Evolutionary conservation across 2,888 invertebrate genomes (phyloP), one percentile per base, ranked within the genome.

Genomic region (Ganaspis brasiliensis): DNA sequence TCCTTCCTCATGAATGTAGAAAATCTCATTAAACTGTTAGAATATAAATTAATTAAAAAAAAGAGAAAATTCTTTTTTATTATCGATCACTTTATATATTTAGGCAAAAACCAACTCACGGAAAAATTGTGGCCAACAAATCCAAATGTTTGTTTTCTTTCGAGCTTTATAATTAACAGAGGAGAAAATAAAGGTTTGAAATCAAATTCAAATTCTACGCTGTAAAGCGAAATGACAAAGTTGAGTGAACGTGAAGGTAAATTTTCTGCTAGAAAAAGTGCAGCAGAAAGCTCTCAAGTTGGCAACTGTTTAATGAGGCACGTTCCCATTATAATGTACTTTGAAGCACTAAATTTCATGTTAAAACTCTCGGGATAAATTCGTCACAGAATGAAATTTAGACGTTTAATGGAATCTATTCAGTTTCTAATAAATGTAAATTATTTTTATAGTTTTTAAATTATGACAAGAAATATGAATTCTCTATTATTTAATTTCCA

Each of bases 231-330:
- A 67, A 73, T 45, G 5, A 16, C n/a, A 37, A 57, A 40, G 31
- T 74, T 31, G 31, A 14, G 35, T 31, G 19, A 37, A 35, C 21
- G 21, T 55, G 26, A 59, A 72, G 24, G 57, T 57, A 57, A 57
- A 57, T 57, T 61, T 61, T 37, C 37, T 61, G 37, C 61, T 37
- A 14, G 10, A 12, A 61, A 61, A 61, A 61, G 21, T 61, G 61
- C 21, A 59, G 59, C 9, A 59, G 26, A 31, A 31, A 31, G 59
- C 31, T 59, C 31, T 59, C 26, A 59, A 59, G 40, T 67, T 75
- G 75, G 70, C 71, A 75, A 78, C 80, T 79, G 73, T 75, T 75
- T 84, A 86, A 86, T 78, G 82, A 83, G 82, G 59, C 59, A 74
- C 61, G 80, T 84, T 83, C 81, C 57, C 81, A 73, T 78, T 75